Evolutionary conservation across 2,113 vertebrate species (phyloP).

Genomic region (Sphyrna mokarran): DNA sequence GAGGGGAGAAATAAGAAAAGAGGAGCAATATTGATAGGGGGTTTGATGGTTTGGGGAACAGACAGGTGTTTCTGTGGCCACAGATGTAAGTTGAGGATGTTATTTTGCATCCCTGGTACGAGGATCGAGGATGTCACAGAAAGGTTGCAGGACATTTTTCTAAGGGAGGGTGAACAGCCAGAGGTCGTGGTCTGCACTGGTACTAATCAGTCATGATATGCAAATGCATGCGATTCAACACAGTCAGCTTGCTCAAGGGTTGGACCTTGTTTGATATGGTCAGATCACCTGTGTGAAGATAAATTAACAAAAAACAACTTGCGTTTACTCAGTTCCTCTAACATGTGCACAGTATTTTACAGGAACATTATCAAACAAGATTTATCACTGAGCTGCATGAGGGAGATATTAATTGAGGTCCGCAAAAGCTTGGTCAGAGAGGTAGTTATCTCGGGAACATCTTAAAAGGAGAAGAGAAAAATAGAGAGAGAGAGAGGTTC

Average conservation of each 20-base stretch:
- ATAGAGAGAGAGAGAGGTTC: not conserved
- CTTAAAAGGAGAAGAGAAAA: not conserved
- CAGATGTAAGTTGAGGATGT: no score
- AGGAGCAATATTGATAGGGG: no score
- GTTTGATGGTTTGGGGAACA: no score
- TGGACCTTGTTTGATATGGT: slow-evolving; percentile 98
- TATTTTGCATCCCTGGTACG: no score
- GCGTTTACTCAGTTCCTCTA: not conserved
- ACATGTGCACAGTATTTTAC: not conserved
- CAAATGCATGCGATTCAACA: slow-evolving; percentile 95
- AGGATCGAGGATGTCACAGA: no score
- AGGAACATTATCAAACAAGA: not conserved
- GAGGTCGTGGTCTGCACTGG: no score
- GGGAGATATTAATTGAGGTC: not conserved
- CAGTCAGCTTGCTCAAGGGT: slow-evolving; percentile 93
- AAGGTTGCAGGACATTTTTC: no score
- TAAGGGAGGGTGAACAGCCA: no score
- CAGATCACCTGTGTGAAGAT: slow-evolving; percentile 74
- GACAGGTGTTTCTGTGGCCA: no score
- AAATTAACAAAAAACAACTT: not conserved
- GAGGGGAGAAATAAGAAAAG: no score
- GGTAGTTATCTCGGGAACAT: not conserved
- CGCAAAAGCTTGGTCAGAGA: not conserved
- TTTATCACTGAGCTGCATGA: not conserved
- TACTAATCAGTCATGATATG: slow-evolving; percentile 70